These are phyloP conservation scores for Brachirus orientalis DNA, from an alignment of 2,113 vertebrate species.

Conservation along the genomic window DNA sequence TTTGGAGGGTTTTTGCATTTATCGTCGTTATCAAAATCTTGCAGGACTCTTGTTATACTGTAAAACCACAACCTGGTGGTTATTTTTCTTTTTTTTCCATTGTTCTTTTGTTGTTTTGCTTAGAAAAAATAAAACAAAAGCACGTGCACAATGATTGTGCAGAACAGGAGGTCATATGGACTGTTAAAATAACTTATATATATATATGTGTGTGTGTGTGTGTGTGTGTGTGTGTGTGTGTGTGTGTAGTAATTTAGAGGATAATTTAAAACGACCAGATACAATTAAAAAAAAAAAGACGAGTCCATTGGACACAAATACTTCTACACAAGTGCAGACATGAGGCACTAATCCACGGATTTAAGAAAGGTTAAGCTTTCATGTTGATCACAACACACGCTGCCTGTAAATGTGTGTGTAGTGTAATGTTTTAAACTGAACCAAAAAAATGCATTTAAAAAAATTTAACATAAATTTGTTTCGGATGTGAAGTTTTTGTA, in stretches of 20 bases:
- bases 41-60: too few species aligned
- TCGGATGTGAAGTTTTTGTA: background rate
- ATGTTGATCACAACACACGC: constrained; percentile 38
- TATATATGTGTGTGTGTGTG: background rate
- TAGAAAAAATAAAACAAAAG: too few species aligned
- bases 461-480: background rate
- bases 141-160: too few species aligned
- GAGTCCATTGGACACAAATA: constrained; percentile 12
- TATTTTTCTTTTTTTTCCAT: too few species aligned
- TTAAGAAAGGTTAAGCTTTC: constrained; percentile 55
- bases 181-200: too few species aligned
- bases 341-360: constrained; percentile 48
- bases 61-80: too few species aligned
- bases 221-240: background rate
- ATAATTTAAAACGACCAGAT: background rate
- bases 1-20: too few species aligned
- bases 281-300: background rate
- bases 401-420: constrained; percentile 11
- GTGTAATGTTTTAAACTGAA: constrained; percentile 1
- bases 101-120: too few species aligned
- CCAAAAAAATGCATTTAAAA: background rate
- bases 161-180: too few species aligned
- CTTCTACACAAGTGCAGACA: constrained; percentile 41
- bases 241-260: background rate
- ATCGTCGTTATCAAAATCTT: too few species aligned